These are phyloP conservation scores for Sitophilus oryzae DNA, from an alignment of 1,140 invertebrate species.

Conservation along the genomic window DNA sequence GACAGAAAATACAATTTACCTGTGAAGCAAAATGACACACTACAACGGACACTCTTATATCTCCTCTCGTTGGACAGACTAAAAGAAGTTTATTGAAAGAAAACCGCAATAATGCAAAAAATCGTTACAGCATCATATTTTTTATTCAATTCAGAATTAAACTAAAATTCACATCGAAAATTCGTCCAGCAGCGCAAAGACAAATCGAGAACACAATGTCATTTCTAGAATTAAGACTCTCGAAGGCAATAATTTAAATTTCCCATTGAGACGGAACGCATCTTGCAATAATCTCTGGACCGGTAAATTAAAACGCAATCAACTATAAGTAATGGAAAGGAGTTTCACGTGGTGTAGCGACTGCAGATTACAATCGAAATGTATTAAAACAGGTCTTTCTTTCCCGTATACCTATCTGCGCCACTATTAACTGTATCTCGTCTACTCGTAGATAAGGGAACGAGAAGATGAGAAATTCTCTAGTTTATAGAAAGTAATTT, in stretches of 20 bases:
- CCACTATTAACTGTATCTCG: constrained; percentile 10
- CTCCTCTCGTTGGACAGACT: no score
- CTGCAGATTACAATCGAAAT: constrained; percentile 24
- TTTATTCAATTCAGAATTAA: no score
- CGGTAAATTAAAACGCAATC: constrained; percentile 25
- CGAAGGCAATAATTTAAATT: constrained; percentile 17
- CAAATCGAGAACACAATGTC: neutral
- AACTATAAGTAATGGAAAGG: constrained; percentile 22
- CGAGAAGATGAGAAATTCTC: constrained; percentile 16
- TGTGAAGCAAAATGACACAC: no score
- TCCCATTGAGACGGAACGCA: constrained; percentile 11
- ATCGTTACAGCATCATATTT: no score
- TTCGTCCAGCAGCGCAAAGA: no score
- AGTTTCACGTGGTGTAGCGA: constrained; percentile 18
- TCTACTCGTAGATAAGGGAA: constrained; percentile 12
- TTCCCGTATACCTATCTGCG: constrained; percentile 20
- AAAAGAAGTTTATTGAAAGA: no score
- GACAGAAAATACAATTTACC: no score
- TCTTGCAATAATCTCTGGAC: constrained; percentile 18
- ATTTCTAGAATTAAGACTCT: neutral
- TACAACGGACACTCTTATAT: no score
- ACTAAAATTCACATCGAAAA: no score
- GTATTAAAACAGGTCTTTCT: constrained; percentile 24
- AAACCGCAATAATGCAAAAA: no score
- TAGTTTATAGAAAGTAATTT: constrained; percentile 23